Conservation (phyloP, 2,888 invertebrate species). For the Plemyria rubiginata region DNA sequence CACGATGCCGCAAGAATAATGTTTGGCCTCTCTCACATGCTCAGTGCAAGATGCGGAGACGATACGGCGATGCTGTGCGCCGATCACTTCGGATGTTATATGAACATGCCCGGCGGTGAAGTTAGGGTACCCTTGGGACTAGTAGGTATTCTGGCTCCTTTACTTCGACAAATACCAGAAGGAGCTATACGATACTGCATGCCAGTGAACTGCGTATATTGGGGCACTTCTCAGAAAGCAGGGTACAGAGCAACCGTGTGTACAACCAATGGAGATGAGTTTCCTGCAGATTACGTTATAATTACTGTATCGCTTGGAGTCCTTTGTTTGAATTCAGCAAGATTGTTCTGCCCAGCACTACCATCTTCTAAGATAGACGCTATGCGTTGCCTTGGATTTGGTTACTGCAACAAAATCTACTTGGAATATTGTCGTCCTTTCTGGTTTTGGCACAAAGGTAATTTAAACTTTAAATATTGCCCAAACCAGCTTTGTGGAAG, state of each 20-base stretch:
- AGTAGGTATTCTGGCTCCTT: slow-evolving; percentile 87
- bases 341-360: slow-evolving; percentile 89
- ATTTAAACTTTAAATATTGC: slow-evolving; percentile 87
- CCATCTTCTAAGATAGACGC: slow-evolving; percentile 89
- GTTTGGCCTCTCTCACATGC: slow-evolving; percentile 86
- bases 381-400: slow-evolving; percentile 88
- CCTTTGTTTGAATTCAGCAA: slow-evolving; percentile 86
- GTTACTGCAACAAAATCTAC: slow-evolving; percentile 91
- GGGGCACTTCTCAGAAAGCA: slow-evolving; percentile 85
- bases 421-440: slow-evolving; percentile 90
- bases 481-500: slow-evolving; percentile 80
- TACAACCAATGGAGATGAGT: slow-evolving; percentile 88
- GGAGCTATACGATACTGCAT: slow-evolving; percentile 87
- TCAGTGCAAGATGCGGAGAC: slow-evolving; percentile 87
- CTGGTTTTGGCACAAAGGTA: slow-evolving; percentile 88
- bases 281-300: slow-evolving; percentile 91
- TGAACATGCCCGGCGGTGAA: slow-evolving; percentile 85
- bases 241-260: slow-evolving; percentile 84
- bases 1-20: slow-evolving; percentile 88
- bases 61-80: slow-evolving; percentile 80
- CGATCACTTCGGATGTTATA: slow-evolving; percentile 71
- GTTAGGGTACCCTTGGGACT: slow-evolving; percentile 87
- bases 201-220: slow-evolving; percentile 88
- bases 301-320: slow-evolving; percentile 91
- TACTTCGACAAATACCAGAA: slow-evolving; percentile 87